Conservation (phyloP, 2,888 invertebrate genomes). For the Drosophila stalkeri region DNA sequence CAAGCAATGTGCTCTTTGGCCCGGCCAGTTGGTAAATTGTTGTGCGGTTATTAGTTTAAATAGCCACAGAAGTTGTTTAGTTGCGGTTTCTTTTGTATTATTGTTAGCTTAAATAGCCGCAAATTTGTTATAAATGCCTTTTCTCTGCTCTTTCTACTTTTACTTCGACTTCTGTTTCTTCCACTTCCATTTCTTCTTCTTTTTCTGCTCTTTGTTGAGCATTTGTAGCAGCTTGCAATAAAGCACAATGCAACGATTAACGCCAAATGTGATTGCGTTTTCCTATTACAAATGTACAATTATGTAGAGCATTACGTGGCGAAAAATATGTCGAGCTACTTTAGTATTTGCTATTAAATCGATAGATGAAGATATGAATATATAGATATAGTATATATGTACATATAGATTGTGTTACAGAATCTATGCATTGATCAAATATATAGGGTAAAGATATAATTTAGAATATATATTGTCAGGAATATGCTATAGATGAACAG, state of each 20-base stretch:
- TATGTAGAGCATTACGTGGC: background rate
- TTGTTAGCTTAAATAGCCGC: conserved; percentile 50
- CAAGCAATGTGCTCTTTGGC: conserved; percentile 19
- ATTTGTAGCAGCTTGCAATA: background rate
- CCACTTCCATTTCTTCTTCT: background rate
- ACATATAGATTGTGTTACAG: no score
- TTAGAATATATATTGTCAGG: no score
- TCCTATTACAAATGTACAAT: background rate
- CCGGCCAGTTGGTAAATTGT: conserved; percentile 42
- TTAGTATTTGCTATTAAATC: background rate
- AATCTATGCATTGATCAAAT: no score
- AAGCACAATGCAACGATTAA: conserved; percentile 14
- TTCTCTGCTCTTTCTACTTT: background rate
- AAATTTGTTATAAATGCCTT: conserved; percentile 47
- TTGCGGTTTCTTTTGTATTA: conserved; percentile 24
- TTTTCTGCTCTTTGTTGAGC: background rate
- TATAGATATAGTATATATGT: no score
- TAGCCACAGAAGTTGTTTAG: conserved; percentile 48
- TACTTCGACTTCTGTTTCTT: no score
- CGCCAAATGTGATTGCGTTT: background rate
- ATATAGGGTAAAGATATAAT: no score
- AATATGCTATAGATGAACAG: no score
- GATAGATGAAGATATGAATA: no score
- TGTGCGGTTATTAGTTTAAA: conserved; percentile 73
- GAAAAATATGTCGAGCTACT: accelerated